Base-by-base conservation (phyloP, 2,113 vertebrate genomes). In the Cyanoramphus novaezelandiae region DNA sequence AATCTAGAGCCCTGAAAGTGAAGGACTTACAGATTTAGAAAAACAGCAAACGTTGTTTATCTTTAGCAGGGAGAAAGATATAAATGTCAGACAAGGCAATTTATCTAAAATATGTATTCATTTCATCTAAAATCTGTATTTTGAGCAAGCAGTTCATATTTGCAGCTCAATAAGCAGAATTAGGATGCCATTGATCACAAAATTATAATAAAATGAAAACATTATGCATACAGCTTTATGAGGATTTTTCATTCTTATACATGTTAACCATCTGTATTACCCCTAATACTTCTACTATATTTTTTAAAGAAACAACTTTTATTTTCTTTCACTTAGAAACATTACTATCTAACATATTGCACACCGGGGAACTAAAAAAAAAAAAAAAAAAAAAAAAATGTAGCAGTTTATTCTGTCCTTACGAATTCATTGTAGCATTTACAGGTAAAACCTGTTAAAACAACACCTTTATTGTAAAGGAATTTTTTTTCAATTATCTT, bases 251-350 rank as follows among this genome's bases (percentile, higher is more conserved):
- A 25, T 93, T 69, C 44, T 63, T 85, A 62, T 65, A 9, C 24
- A 55, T 89, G 59, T 84, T 91, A 41, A 79, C 46, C 14, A 15
- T 41, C 67, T 92, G 33, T 35, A 64, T 62, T 63, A 55, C 18
- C 37, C 52, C 39, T 72, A 43, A 37, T 10, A 24, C 49, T 92
- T 92, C 37, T 60, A 64, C n/a, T 71, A 43, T 75, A 84, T 62
- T 65, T 95, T 97, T 75, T 96, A 60, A 95, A 81, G 69, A 96
- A 77, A 91, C 47, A 96, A 89, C 63, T 91, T 96, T 88, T 97
- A 74, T 96, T 96, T 97, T 86, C 59, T 95, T 93, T 95, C 86
- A 95, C 39, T 96, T 96, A 92, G 39, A 69, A 96, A 83, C 64
- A 88, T 68, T 91, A 94, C 33, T 75, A 60, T 87, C 27, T 95